These are phyloP conservation scores for Onychomys arenicola DNA, from an alignment of 2,797 vertebrate genomes.

Conservation along the genomic window DNA sequence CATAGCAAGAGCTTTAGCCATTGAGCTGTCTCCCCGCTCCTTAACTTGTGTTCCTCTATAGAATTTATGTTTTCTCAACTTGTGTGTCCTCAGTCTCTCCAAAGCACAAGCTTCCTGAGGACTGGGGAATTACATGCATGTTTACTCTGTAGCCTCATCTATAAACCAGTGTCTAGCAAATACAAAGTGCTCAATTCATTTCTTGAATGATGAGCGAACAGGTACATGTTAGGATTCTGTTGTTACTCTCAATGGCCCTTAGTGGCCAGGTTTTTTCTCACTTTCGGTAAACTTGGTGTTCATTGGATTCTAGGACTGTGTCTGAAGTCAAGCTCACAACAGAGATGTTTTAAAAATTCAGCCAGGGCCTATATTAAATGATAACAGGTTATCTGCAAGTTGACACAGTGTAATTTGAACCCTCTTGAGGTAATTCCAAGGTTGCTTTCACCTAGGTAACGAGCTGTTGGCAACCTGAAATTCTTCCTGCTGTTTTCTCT, in stretches of 20 bases:
- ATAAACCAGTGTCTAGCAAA: neutral
- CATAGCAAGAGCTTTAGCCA: neutral
- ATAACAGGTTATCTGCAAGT: slow-evolving; percentile 36
- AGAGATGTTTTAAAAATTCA: slow-evolving; percentile 39
- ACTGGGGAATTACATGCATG: neutral
- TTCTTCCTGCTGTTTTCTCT: slow-evolving; percentile 58
- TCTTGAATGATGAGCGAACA: neutral
- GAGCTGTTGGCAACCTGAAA: slow-evolving; percentile 27
- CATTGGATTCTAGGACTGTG: neutral
- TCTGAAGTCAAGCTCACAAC: slow-evolving; percentile 39
- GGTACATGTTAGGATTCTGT: neutral
- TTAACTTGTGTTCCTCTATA: neutral
- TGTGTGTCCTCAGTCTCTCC: neutral
- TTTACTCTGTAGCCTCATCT: neutral
- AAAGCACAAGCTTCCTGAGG: neutral
- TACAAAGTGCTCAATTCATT: neutral
- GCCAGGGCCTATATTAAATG: neutral
- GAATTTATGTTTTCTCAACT: neutral
- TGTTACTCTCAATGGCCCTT: neutral
- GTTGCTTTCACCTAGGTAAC: slow-evolving; percentile 4
- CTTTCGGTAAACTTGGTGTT: neutral
- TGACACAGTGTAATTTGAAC: slow-evolving; percentile 23
- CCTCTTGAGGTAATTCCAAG: slow-evolving; percentile 37
- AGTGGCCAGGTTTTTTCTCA: neutral
- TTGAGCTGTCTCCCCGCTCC: neutral